A percentile compares a stretch with the other conserved stretches of the same genome.
phyloP scores from a whole-genome alignment of 2,888 invertebrate genomes.

The Scotopteryx bipunctaria region DNA sequence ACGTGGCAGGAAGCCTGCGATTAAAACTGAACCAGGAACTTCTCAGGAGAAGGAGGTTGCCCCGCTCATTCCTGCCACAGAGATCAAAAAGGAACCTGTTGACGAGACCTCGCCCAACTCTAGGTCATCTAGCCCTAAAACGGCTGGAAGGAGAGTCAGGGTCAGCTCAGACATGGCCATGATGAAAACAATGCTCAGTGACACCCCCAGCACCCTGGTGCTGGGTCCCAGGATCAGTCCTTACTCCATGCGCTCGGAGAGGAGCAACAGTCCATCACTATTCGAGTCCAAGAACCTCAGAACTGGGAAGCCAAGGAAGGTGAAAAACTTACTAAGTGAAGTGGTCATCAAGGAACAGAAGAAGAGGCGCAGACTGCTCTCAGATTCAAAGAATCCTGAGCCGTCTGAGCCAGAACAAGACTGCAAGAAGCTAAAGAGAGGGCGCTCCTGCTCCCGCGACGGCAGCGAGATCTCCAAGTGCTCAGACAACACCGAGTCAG shows the following conservation, averaged over 20 bases:
- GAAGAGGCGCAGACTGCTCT: constrained; percentile 79
- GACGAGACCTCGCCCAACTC: constrained; percentile 71
- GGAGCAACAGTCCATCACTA: constrained; percentile 77
- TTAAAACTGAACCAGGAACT: constrained; percentile 60
- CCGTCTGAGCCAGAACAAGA: constrained; percentile 60
- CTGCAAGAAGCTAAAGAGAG: constrained; percentile 71
- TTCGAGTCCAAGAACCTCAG: constrained; percentile 83
- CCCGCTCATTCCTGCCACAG: constrained; percentile 69
- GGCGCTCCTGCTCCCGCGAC: constrained; percentile 79
- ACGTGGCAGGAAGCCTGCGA: constrained; percentile 64
- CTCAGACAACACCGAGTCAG: constrained; percentile 85
- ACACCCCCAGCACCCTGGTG: constrained; percentile 65
- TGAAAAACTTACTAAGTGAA: constrained; percentile 82
- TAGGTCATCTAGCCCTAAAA: constrained; percentile 76
- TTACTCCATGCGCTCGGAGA: constrained; percentile 85
- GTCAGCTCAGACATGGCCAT: constrained; percentile 75
- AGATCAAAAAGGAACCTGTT: constrained; percentile 75
- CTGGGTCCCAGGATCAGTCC: constrained; percentile 79
- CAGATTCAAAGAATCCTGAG: constrained; percentile 79
- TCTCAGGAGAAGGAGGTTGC: constrained; percentile 67
- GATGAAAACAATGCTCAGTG: constrained; percentile 75
- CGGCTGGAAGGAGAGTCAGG: constrained; percentile 69
- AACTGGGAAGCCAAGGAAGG: constrained; percentile 86
- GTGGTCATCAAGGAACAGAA: constrained; percentile 83
- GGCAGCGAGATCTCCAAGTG: constrained; percentile 85